Evolutionary conservation across 1,140 invertebrate species (phyloP), one percentile per base, ranked within the genome.

Genomic region (Drosophila arawakana): DNA sequence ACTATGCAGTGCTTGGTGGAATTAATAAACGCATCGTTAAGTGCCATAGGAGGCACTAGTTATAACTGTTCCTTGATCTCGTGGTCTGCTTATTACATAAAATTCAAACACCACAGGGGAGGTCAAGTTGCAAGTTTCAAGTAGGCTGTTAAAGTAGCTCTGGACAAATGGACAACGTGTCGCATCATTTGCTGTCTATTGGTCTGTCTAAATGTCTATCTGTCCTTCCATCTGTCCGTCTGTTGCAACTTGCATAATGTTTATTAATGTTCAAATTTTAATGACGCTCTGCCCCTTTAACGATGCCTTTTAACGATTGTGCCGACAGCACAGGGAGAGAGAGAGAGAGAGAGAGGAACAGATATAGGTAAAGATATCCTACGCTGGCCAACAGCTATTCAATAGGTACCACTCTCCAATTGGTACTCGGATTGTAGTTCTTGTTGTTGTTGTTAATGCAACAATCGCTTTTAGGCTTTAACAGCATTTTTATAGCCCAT

Each of bases 201-300:
- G 15, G 30, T 35, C 73, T 44, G 13, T 18, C 13, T 39, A 46
- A 50, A 11, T 25, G 8, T 39, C 75, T 37, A 52, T 57, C 69
- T 85, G 47, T 49, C 21, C 9, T 7, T 58, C 54, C 25, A 8
- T 13, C 7, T 57, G 35, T 58, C 39, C 30, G 49, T 55, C 71
- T 88, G 83, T 79, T 69, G 54, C 72, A 72, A 59, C 76, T 80
- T 80, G 84, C 84, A 83, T 88, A 88, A 88, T 88, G 76, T 88
- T 88, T 86, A 86, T 86, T 86, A 86, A 86, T 83, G 83, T 69
- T 76, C 83, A 88, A 78, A 86, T 80, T 88, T 86, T 88, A 83
- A 83, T 70, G 80, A 88, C 35, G 62, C 76, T 25, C 46, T 69
- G 60, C 54, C 76, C 83, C 80, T 86, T 88, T 77, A 80, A 88